Base-by-base conservation (phyloP, 2,888 invertebrate genomes). In the Iphiclides podalirius region DNA sequence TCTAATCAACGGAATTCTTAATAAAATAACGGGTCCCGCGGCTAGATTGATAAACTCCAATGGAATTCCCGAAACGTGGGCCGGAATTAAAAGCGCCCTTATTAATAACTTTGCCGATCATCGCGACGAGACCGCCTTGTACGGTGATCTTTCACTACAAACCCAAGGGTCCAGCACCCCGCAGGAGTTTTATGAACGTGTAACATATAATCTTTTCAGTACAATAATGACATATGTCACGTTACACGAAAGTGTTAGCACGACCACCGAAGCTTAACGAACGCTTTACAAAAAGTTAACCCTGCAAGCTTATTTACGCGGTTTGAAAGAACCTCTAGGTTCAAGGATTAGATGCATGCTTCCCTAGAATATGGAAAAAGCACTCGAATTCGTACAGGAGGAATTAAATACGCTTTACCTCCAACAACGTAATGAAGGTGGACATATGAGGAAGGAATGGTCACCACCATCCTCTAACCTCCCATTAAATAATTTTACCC, bases 41-140 rank as follows among this genome's bases (percentile, higher is more conserved):
- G 57, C 60, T 8, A 35, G 60, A 1, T 28, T 44, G 1, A 61
- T 64, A 8, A 64, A 61, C 17, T 52, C 61, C 0, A 62, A 62
- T 7, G 60, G 66, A 0, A 59, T 61, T 1, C 57, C 60, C 0
- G 57, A 58, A 1, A 53, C 31, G 16, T 66, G 63, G 63, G 4
- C 13, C 1, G 59, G 57, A 0, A 58, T 63, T 9, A 39, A 57
- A 0, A 53, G 8, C 7, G 54, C 58, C 0, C 20, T 66, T 1
- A 50, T 63, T 8, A 63, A 63, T 42, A 62, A 59, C 17, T 60
- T 60, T 23, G 37, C 59, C 0, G 58, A 62, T 15, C 60, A 62
- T 7, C 53, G 62, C 0, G 61, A 59, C 26, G 61, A 63, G 35
- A 59, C 60, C 9, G 20, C 61, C 0, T 38, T 62, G 0, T 63